Evolutionary conservation across 2,888 invertebrate species (phyloP).

Genomic region (Tillus elongatus): DNA sequence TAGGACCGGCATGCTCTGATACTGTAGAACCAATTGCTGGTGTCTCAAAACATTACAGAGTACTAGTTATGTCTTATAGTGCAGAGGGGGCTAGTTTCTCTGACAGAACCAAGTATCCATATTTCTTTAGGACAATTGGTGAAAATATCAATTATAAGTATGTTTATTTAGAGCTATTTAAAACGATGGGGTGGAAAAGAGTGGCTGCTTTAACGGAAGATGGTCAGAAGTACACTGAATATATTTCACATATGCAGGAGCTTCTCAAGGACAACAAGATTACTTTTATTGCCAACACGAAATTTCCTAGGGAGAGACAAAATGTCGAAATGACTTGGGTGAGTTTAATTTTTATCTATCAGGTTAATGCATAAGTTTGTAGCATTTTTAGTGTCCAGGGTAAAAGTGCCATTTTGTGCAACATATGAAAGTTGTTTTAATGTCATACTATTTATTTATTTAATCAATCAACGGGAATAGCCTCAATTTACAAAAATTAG

Average conservation of each 20-base stretch:
- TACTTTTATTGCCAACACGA: conserved; percentile 56
- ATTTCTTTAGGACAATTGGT: conserved; percentile 72
- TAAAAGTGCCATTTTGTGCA: no score
- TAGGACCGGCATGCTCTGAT: conserved; percentile 74
- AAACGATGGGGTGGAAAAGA: conserved; percentile 56
- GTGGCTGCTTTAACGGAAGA: conserved; percentile 71
- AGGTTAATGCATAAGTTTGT: no score
- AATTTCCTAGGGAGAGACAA: conserved; percentile 54
- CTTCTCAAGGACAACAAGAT: conserved; percentile 54
- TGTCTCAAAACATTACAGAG: conserved; percentile 62
- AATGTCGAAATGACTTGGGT: conserved; percentile 51
- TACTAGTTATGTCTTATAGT: conserved; percentile 66
- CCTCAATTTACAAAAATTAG: no score
- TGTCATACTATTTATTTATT: no score
- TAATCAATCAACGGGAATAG: no score
- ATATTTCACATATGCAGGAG: conserved; percentile 61
- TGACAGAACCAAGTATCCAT: conserved; percentile 61
- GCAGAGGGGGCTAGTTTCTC: conserved; percentile 67
- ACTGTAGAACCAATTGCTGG: conserved; percentile 72
- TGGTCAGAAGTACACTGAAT: conserved; percentile 70
- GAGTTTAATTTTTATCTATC: conserved; percentile 24
- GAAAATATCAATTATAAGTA: conserved; percentile 62
- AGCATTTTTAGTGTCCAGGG: no score
- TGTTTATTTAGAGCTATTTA: conserved; percentile 55
- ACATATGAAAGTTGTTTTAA: no score